These are phyloP conservation scores for Pogonomyrmex californicus DNA, from an alignment of 1,140 invertebrate genomes.

Conservation along the genomic window DNA sequence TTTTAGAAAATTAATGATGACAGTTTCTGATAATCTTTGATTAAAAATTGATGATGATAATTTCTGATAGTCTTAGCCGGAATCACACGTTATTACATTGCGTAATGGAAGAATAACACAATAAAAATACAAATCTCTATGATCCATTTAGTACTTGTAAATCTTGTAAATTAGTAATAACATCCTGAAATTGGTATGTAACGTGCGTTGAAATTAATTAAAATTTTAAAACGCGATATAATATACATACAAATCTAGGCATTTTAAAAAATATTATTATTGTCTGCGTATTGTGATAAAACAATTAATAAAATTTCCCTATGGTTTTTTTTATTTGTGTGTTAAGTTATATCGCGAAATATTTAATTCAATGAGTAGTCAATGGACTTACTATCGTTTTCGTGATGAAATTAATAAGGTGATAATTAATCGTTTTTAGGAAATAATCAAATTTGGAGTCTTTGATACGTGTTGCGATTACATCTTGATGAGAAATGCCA, in stretches of 20 bases:
- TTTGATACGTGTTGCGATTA: neutral
- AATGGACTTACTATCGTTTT: neutral
- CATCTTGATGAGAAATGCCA: constrained; percentile 3
- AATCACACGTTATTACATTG: neutral
- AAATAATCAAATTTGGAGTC: neutral
- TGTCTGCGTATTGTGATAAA: neutral
- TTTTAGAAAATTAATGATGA: constrained; percentile 62
- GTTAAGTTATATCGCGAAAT: no score
- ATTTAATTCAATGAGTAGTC: neutral
- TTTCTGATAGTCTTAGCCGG: no score
- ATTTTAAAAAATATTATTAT: neutral
- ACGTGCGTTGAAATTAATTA: neutral
- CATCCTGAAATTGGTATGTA: neutral
- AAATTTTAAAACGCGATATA: neutral
- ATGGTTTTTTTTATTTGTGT: no score
- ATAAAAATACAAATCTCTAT: neutral
- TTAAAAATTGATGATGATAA: no score
- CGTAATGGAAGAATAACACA: neutral
- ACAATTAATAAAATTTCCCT: neutral
- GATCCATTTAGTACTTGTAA: neutral
- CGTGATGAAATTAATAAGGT: neutral
- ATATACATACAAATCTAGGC: neutral
- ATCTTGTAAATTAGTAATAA: neutral
- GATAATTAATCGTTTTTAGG: neutral
- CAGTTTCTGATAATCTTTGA: constrained; percentile 53